Evolutionary conservation across 2,888 invertebrate species (phyloP), one percentile per base, ranked within the genome.

Genomic region (Amaurobius ferox): DNA sequence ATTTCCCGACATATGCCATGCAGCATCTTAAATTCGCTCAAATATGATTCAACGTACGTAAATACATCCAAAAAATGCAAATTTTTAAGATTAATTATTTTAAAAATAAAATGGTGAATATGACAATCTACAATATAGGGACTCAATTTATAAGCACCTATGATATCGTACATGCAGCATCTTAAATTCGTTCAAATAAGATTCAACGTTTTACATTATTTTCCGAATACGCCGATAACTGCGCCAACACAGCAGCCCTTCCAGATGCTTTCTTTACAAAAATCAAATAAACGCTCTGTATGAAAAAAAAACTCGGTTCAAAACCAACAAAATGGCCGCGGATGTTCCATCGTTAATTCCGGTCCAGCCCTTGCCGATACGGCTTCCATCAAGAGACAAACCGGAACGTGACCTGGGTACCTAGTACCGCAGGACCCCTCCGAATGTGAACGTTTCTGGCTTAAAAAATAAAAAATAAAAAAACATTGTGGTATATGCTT

Each of bases 341-440:
- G 76, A 40, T 61, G 64, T 48, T 79, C 74, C 61, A 79, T 79
- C 86, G 79, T 86, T 86, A 86, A 86, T 86, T 86, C 86, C 66
- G 55, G 86, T 70, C 86, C 76, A 66, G 62, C 67, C 70, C 23
- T 35, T 55, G 35, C 23, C 32, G n/a, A 44, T 35, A 30, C 48
- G 35, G 35, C 39, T 35, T 68, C 74, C 86, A 79, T 76, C 79
- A 79, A 79, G 70, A 66, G 86, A 70, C 73, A 79, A 62, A 68
- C 68, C 66, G 55, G 55, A 29, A 79, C 79, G 86, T 86, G 86
- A 86, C 66, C 61, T n/a, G 77, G 3, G 29, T 74, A 16, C 55
- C 23, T 19, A 55, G 6, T 6, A 3, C 0, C 16, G 5, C 1
- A 3, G 3, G 5, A n/a, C 2, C 2, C 55, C 55, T 16, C 19